Evolutionary conservation across 1,140 invertebrate genomes (phyloP).

Genomic region (Phymorhynchus buccinoides): DNA sequence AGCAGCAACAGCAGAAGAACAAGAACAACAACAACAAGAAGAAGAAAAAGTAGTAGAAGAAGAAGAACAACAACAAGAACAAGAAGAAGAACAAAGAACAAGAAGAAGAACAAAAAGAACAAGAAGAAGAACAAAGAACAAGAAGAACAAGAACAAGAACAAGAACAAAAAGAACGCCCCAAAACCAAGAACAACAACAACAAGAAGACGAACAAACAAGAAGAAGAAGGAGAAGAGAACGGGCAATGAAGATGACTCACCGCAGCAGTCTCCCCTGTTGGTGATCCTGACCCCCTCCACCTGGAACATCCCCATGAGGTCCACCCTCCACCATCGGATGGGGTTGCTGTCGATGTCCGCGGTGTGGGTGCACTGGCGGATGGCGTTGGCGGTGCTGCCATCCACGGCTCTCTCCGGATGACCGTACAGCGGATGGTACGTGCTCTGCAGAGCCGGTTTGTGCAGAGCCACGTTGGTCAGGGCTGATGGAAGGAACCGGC

Average conservation of each 20-base stretch:
- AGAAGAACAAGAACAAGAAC: background rate
- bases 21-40: background rate
- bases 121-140: background rate
- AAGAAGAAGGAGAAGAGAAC: background rate
- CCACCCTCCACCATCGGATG: constrained; percentile 7
- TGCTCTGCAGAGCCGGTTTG: constrained; percentile 14
- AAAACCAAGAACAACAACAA: too few relatives aligned
- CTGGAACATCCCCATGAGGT: background rate
- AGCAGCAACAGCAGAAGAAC: too few relatives aligned
- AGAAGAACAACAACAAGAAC: background rate
- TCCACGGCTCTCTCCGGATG: constrained; percentile 2
- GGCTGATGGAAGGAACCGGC: background rate
- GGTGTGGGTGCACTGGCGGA: background rate
- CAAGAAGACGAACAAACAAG: background rate
- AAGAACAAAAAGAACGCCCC: background rate
- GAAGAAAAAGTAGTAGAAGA: background rate
- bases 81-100: background rate
- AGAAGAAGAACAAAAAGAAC: background rate
- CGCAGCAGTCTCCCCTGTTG: background rate
- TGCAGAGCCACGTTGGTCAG: constrained; percentile 9
- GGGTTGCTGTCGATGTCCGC: constrained; percentile 17
- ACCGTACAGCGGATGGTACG: background rate
- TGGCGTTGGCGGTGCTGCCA: background rate
- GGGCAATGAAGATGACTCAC: background rate
- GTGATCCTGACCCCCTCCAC: background rate